A percentile compares a stretch with the other conserved stretches of the same genome.
These are phyloP conservation scores for Romanogobio albipinnatus DNA, from an alignment of 2,113 vertebrate genomes.

Conservation along the genomic window DNA sequence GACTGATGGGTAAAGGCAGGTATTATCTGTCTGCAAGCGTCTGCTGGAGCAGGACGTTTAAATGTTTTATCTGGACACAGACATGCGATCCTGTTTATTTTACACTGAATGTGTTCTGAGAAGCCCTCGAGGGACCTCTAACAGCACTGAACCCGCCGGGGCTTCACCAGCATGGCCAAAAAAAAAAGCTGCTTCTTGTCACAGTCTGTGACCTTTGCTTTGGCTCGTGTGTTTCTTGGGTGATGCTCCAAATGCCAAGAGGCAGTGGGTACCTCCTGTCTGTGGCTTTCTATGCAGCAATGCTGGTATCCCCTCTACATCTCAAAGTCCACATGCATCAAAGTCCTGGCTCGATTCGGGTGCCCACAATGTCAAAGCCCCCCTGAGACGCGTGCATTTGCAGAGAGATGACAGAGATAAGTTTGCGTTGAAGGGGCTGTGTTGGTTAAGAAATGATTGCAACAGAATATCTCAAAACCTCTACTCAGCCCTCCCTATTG, in stretches of 20 bases:
- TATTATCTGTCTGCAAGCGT: background rate
- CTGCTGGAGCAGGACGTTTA: constrained; percentile 3
- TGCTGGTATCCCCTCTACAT: constrained; percentile 39
- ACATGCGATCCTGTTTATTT: constrained; percentile 24
- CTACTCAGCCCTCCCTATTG: constrained; percentile 27
- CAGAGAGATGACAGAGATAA: constrained; percentile 6
- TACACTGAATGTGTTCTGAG: constrained; percentile 3
- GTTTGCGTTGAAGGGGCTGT: constrained; percentile 34
- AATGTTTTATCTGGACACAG: constrained; percentile 16
- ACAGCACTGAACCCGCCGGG: background rate
- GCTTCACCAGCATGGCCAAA: constrained; percentile 1
- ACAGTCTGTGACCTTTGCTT: constrained; percentile 47
- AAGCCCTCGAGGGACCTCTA: background rate
- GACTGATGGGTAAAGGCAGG: constrained; percentile 4
- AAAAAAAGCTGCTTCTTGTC: constrained; percentile 6
- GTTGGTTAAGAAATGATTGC: constrained; percentile 46
- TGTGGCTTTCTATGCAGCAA: constrained; percentile 48
- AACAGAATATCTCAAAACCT: constrained; percentile 33
- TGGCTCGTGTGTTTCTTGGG: constrained; percentile 1
- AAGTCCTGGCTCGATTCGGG: constrained; percentile 20
- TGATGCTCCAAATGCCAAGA: constrained; percentile 48
- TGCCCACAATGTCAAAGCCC: constrained; percentile 29
- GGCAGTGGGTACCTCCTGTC: constrained; percentile 41
- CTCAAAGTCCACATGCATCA: constrained; percentile 41
- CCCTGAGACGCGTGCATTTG: constrained; percentile 21